Conservation (phyloP, 2,797 vertebrate genomes). For the Dipus sagitta region DNA sequence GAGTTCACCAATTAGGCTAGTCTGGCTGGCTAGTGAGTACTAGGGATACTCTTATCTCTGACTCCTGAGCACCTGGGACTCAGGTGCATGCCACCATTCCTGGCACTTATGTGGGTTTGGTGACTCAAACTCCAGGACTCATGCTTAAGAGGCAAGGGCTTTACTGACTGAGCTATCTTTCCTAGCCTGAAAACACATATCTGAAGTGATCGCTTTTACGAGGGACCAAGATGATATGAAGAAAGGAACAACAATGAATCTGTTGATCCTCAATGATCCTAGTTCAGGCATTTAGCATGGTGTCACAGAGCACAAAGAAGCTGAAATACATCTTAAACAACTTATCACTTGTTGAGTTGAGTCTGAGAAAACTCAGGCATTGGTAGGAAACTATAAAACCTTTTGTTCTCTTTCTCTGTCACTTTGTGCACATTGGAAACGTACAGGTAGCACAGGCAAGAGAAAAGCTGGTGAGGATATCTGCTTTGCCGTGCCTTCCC, state of each 20-base stretch:
- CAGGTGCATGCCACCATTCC: too few relatives aligned
- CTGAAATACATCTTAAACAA: slow-evolving; percentile 21
- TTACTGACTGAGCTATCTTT: too few relatives aligned
- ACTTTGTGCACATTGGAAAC: neutral
- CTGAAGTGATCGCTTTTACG: neutral
- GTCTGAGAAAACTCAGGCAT: neutral
- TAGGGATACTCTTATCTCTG: too few relatives aligned
- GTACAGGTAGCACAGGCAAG: neutral
- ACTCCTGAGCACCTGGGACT: too few relatives aligned
- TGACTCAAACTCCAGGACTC: too few relatives aligned
- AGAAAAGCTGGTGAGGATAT: neutral
- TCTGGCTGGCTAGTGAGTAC: too few relatives aligned
- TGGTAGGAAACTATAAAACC: neutral
- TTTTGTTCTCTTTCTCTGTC: neutral
- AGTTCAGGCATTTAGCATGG: neutral
- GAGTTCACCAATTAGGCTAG: too few relatives aligned
- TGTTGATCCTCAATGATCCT: neutral
- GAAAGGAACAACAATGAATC: neutral
- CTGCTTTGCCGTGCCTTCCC: neutral
- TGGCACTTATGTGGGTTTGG: too few relatives aligned
- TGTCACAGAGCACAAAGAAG: neutral
- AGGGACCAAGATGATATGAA: neutral
- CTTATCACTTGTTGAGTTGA: neutral
- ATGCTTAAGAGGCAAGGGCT: too few relatives aligned
- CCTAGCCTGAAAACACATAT: neutral